Evolutionary conservation across 2,113 vertebrate genomes (phyloP).

Genomic region (Psittacara wagleri): DNA sequence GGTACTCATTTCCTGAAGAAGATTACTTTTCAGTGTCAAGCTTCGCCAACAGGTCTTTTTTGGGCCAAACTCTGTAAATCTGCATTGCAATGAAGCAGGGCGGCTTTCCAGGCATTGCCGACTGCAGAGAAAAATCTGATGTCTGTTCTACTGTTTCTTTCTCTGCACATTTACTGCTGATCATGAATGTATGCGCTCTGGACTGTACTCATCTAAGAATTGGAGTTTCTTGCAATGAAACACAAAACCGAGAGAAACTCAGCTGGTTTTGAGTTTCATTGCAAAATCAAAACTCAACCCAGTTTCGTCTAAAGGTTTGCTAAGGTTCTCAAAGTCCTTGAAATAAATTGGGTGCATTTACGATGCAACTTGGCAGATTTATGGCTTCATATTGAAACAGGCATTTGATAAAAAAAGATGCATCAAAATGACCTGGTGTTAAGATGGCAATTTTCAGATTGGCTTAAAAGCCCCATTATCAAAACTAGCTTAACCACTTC

Average conservation of each 20-base stretch:
- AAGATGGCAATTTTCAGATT: not conserved
- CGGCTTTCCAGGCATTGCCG: constrained; percentile 42
- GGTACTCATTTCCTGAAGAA: constrained; percentile 77
- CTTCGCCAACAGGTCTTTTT: constrained; percentile 63
- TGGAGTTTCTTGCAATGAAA: constrained; percentile 51
- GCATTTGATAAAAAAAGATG: not conserved
- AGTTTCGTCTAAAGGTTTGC: constrained; percentile 25
- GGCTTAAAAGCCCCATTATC: not conserved
- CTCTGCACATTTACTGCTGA: constrained; percentile 43
- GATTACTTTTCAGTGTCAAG: constrained; percentile 76
- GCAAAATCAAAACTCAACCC: constrained; percentile 10
- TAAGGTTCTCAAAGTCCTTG: not conserved
- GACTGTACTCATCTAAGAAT: not conserved
- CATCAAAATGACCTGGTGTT: not conserved
- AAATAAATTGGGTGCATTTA: not conserved
- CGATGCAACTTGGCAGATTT: not conserved
- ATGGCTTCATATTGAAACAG: not conserved
- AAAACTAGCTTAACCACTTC: not conserved
- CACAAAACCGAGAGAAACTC: constrained; percentile 63
- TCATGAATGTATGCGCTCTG: not conserved
- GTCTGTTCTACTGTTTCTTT: constrained; percentile 37
- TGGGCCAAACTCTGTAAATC: constrained; percentile 55
- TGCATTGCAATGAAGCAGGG: constrained; percentile 37
- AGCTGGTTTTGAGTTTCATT: constrained; percentile 44
- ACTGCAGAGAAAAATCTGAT: constrained; percentile 35